A percentile compares a stretch with the other conserved stretches of the same genome.
These are phyloP conservation scores for Clarias pachynema DNA, from an alignment of 2,797 vertebrate species.

Conservation along the genomic window DNA sequence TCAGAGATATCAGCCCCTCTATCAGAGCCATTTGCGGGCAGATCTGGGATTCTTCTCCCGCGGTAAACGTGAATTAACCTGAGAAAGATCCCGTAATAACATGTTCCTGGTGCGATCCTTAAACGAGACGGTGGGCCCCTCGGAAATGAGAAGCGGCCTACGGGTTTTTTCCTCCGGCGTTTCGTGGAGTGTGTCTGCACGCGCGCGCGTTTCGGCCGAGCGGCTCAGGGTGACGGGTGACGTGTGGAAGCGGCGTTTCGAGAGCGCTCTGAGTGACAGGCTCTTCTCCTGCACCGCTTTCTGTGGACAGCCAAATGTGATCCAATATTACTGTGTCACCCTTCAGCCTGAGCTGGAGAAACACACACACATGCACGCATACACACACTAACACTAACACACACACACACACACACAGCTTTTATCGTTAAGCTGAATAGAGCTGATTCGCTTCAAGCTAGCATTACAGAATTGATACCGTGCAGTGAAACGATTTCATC, in stretches of 20 bases:
- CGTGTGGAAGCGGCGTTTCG: constrained; percentile 18
- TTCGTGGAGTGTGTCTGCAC: background rate
- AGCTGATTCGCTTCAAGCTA: background rate
- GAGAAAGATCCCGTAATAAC: constrained; percentile 4
- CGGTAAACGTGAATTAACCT: constrained; percentile 13
- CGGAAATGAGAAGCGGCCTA: background rate
- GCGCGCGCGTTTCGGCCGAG: background rate
- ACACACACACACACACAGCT: background rate
- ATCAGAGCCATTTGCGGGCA: constrained; percentile 8
- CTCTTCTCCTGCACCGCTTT: constrained; percentile 24
- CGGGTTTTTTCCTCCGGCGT: background rate
- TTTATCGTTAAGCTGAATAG: background rate
- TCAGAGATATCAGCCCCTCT: background rate
- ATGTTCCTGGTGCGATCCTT: background rate
- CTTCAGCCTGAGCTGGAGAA: constrained; percentile 4
- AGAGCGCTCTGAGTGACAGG: constrained; percentile 39
- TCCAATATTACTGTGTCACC: constrained; percentile 23
- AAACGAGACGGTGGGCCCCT: background rate
- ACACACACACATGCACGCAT: background rate
- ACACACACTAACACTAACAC: background rate
- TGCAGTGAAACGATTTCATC: background rate
- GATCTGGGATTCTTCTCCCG: background rate
- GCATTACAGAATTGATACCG: background rate
- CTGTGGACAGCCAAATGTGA: constrained; percentile 24
- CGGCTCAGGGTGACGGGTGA: constrained; percentile 30